phyloP scores from a whole-genome alignment of 2,888 invertebrate species.

The Micropterix aruncella region DNA sequence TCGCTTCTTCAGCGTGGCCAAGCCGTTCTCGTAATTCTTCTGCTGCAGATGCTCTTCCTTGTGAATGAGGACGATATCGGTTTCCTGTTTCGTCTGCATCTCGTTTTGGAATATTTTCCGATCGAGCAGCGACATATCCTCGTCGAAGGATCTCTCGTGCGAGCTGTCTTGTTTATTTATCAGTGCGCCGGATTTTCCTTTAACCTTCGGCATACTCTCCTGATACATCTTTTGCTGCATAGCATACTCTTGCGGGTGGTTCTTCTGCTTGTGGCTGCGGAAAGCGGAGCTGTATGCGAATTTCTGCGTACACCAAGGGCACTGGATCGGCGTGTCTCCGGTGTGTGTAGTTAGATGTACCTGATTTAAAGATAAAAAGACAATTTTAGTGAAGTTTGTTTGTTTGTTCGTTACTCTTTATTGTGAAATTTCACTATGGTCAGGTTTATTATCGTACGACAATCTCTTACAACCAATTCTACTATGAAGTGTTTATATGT shows the following conservation, averaged over 20 bases:
- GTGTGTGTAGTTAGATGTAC: constrained; percentile 41
- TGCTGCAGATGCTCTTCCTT: neutral
- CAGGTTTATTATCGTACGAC: too few species aligned
- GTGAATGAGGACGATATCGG: neutral
- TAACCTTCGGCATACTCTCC: neutral
- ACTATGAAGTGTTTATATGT: too few species aligned
- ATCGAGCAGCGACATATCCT: neutral
- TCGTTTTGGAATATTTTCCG: neutral
- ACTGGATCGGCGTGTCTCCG: constrained; percentile 37
- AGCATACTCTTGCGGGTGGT: constrained; percentile 21
- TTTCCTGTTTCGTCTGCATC: neutral
- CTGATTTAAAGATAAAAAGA: constrained; percentile 16
- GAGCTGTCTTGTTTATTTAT: neutral
- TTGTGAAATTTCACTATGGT: too few species aligned
- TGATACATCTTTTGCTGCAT: neutral
- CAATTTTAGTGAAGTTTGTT: too few species aligned
- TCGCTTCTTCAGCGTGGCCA: neutral
- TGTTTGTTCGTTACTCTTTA: too few species aligned
- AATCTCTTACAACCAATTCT: too few species aligned
- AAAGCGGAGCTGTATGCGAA: constrained; percentile 41
- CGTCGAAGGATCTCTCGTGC: neutral
- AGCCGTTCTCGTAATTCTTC: neutral
- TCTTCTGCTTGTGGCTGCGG: constrained; percentile 38
- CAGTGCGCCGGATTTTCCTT: neutral
- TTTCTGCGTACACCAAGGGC: constrained; percentile 40